Conservation (phyloP, 2,797 vertebrate genomes). For the Enteromius argenteus region DNA sequence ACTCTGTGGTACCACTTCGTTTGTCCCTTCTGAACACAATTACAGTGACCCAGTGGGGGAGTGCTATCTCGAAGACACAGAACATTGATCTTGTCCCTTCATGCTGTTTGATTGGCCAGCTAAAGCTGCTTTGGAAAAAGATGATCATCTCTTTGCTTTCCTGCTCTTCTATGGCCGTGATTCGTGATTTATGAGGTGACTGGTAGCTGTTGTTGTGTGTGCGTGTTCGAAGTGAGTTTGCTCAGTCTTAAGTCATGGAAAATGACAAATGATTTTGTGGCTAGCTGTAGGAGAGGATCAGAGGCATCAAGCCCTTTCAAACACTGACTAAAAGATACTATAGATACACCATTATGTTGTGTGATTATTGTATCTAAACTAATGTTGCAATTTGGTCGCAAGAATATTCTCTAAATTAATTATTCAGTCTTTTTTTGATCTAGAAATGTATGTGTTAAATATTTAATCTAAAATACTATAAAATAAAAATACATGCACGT, state of each 20-base stretch:
- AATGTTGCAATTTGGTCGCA: neutral
- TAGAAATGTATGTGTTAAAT: neutral
- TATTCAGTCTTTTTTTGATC: neutral
- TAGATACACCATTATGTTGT: conserved; percentile 41
- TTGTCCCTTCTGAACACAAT: conserved; percentile 64
- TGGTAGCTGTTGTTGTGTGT: conserved; percentile 35
- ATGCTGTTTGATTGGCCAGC: conserved; percentile 65
- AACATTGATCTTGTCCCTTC: conserved; percentile 57
- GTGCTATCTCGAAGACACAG: conserved; percentile 65
- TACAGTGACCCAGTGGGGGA: conserved; percentile 61
- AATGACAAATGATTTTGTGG: conserved; percentile 71
- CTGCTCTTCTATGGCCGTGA: conserved; percentile 59
- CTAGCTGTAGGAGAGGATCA: neutral
- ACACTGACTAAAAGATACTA: neutral
- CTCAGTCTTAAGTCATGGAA: conserved; percentile 67
- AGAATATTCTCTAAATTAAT: neutral
- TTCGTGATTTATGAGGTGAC: conserved; percentile 56
- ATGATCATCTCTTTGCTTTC: conserved; percentile 62
- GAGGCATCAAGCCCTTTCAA: neutral
- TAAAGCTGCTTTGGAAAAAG: conserved; percentile 40
- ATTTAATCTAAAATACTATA: too few species aligned
- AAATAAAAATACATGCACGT: too few species aligned
- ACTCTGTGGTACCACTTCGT: conserved; percentile 38
- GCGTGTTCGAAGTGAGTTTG: conserved; percentile 36
- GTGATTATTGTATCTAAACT: conserved; percentile 50